Evolutionary conservation across 2,797 vertebrate genomes (phyloP).

Genomic region (Carcharodon carcharias): DNA sequence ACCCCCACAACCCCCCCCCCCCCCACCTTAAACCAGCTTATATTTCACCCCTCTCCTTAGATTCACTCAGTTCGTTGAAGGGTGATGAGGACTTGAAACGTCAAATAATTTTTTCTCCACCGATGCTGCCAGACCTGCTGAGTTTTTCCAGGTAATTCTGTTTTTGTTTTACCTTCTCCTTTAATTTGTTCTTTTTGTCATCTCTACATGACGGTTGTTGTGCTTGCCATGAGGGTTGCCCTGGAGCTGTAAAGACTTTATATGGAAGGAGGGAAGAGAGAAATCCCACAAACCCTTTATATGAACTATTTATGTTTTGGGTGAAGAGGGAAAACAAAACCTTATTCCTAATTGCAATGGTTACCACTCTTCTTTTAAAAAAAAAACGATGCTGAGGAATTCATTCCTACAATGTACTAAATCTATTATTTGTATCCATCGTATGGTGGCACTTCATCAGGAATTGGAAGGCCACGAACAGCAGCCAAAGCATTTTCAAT

Average conservation of each 20-base stretch:
- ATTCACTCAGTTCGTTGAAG: too few relatives aligned
- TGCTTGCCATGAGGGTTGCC: neutral
- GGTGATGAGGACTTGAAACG: too few relatives aligned
- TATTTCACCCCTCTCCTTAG: too few relatives aligned
- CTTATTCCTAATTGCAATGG: neutral
- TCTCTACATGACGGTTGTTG: neutral
- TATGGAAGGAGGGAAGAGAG: neutral
- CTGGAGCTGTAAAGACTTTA: neutral
- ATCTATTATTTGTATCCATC: neutral
- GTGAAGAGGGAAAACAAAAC: neutral
- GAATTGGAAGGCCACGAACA: conserved; percentile 49
- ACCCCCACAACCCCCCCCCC: too few relatives aligned
- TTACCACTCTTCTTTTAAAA: neutral
- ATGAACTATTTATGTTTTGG: neutral
- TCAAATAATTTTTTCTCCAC: too few relatives aligned
- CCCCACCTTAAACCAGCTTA: too few relatives aligned
- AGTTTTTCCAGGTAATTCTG: too few relatives aligned
- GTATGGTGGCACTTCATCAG: conserved; percentile 51
- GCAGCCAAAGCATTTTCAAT: conserved; percentile 56
- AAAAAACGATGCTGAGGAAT: neutral
- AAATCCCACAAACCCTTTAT: neutral
- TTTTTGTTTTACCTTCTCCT: too few relatives aligned
- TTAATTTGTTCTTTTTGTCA: neutral
- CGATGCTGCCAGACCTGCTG: too few relatives aligned
- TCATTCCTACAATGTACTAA: neutral